These are phyloP conservation scores for Microcebus lehilahytsara DNA, from an alignment of 2,113 vertebrate genomes.

Conservation along the genomic window DNA sequence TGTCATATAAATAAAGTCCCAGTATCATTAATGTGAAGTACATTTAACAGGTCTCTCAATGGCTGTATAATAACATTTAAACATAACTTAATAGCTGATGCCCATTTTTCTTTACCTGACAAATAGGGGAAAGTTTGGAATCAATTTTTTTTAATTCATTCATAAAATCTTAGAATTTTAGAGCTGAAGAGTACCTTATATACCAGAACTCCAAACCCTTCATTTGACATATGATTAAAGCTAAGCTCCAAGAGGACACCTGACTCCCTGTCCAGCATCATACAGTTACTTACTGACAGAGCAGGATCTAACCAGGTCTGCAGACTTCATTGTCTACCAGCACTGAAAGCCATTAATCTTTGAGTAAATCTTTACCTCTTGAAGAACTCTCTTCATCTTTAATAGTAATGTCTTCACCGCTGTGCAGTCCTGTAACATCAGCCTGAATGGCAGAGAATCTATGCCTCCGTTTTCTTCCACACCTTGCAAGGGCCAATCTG, in stretches of 20 bases:
- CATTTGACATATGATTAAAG: not conserved
- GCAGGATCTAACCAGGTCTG: not conserved
- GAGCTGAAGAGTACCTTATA: not conserved
- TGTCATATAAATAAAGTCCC: not conserved
- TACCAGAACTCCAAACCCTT: not conserved
- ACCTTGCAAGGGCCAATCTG: conserved; percentile 86
- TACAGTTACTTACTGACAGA: not conserved
- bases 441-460: conserved; percentile 92
- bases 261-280: not conserved
- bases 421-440: conserved; percentile 98
- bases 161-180: not conserved
- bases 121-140: not conserved
- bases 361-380: conserved; percentile 90
- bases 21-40: not conserved
- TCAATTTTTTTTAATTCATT: not conserved
- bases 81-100: not conserved
- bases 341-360: conserved; percentile 26
- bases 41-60: not conserved
- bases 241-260: not conserved
- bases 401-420: conserved; percentile 95
- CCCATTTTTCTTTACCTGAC: not conserved
- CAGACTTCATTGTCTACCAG: not conserved
- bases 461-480: conserved; percentile 90
- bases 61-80: not conserved
- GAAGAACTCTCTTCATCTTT: conserved; percentile 95